Percentiles rank a stretch among this genome's conserved stretches.
phyloP scores from a whole-genome alignment of 2,113 vertebrate species.

The Hiodon alosoides region DNA sequence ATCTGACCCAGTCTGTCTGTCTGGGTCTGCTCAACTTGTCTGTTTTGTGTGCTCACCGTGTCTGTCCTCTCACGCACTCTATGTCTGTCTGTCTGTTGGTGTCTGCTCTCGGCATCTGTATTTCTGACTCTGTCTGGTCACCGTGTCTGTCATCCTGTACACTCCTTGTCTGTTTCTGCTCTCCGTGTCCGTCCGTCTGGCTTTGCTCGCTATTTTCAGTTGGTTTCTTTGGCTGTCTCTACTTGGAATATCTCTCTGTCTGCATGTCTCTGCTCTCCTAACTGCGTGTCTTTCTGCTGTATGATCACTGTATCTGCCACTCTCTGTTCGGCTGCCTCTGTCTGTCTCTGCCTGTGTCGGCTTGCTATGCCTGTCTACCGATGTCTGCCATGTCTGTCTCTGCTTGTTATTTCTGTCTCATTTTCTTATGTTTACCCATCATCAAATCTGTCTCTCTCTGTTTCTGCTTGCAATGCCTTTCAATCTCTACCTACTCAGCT shows the following conservation, averaged over 20 bases:
- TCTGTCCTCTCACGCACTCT: no score
- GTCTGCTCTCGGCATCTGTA: no score
- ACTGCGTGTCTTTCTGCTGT: no score
- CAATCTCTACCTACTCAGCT: neutral
- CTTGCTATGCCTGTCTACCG: no score
- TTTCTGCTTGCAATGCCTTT: neutral
- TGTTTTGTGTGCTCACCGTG: no score
- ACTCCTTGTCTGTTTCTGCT: neutral
- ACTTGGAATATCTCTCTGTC: neutral
- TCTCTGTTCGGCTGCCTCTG: no score
- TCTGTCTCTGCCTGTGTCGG: no score
- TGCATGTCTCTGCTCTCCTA: no score
- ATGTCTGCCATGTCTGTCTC: neutral
- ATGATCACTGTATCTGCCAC: no score
- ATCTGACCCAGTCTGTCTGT: no score
- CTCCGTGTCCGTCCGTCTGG: neutral
- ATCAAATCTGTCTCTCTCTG: slow-evolving; percentile 5
- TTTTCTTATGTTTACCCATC: neutral
- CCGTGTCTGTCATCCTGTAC: neutral
- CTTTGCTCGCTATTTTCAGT: neutral
- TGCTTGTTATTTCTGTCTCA: slow-evolving; percentile 1
- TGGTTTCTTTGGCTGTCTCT: neutral
- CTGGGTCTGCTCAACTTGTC: no score
- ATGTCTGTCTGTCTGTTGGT: neutral
- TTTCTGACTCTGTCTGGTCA: neutral